phyloP scores from a whole-genome alignment of 2,888 invertebrate species.

The Homarus gammarus region DNA sequence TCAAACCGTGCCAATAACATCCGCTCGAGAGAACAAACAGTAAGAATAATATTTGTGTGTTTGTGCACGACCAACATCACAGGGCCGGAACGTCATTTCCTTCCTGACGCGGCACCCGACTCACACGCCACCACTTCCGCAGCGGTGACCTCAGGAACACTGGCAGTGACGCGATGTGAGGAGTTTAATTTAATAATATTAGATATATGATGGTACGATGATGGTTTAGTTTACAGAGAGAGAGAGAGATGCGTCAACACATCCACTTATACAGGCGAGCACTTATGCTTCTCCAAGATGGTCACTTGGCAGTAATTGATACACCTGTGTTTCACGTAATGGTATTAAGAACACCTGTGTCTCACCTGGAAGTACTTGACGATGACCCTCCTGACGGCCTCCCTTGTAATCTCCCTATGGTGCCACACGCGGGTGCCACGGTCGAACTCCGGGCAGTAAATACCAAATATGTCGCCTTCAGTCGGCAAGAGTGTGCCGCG shows the following conservation, averaged over 20 bases:
- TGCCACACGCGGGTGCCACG: slow-evolving; percentile 55
- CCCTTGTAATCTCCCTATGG: slow-evolving; percentile 64
- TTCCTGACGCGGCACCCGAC: neutral
- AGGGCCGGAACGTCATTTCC: neutral
- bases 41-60: too few species aligned
- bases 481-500: slow-evolving; percentile 57
- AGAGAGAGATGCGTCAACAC: too few species aligned
- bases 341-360: too few species aligned
- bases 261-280: too few species aligned
- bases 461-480: slow-evolving; percentile 61
- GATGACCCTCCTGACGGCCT: slow-evolving; percentile 58
- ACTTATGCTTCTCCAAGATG: neutral
- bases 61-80: neutral
- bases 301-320: neutral
- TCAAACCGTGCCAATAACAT: too few species aligned
- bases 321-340: neutral
- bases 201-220: neutral
- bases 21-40: too few species aligned
- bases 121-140: neutral
- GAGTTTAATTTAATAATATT: too few species aligned
- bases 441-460: slow-evolving; percentile 65
- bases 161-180: too few species aligned
- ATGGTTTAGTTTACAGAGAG: too few species aligned
- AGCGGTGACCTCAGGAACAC: neutral
- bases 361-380: slow-evolving; percentile 62